phyloP scores from a whole-genome alignment of 2,888 invertebrate species.

The Papilio protenor region DNA sequence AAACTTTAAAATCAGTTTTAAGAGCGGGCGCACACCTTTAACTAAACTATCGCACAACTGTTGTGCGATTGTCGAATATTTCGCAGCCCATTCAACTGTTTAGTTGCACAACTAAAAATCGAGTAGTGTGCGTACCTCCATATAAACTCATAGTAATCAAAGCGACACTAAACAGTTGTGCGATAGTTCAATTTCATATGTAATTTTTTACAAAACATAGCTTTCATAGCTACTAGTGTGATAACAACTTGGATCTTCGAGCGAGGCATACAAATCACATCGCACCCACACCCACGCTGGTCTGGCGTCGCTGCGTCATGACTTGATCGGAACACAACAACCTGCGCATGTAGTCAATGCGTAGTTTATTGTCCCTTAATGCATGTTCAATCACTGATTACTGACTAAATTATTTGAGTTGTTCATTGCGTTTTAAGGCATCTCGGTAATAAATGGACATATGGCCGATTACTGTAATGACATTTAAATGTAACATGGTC shows the following conservation, averaged over 20 bases:
- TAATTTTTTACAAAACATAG: background rate
- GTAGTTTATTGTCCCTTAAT: conserved; percentile 28
- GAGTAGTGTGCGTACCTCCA: too few relatives aligned
- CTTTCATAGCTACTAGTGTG: conserved; percentile 10
- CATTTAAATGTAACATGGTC: too few relatives aligned
- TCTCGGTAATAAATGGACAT: background rate
- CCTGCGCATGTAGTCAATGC: conserved; percentile 12
- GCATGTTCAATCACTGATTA: conserved; percentile 8
- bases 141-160: too few relatives aligned
- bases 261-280: conserved; percentile 28
- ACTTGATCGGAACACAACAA: conserved; percentile 4
- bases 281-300: conserved; percentile 27
- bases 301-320: conserved; percentile 38
- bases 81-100: too few relatives aligned
- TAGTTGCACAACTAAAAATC: too few relatives aligned
- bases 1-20: background rate
- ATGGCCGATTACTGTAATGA: too few relatives aligned
- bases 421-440: background rate
- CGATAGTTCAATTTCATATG: too few relatives aligned
- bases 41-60: too few relatives aligned
- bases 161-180: too few relatives aligned
- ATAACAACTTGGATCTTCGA: background rate
- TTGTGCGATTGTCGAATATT: too few relatives aligned
- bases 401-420: background rate
- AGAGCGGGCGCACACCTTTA: too few relatives aligned